Evolutionary conservation across 2,888 invertebrate species (phyloP), one percentile per base, ranked within the genome.

Genomic region (Dryobota labecula): DNA sequence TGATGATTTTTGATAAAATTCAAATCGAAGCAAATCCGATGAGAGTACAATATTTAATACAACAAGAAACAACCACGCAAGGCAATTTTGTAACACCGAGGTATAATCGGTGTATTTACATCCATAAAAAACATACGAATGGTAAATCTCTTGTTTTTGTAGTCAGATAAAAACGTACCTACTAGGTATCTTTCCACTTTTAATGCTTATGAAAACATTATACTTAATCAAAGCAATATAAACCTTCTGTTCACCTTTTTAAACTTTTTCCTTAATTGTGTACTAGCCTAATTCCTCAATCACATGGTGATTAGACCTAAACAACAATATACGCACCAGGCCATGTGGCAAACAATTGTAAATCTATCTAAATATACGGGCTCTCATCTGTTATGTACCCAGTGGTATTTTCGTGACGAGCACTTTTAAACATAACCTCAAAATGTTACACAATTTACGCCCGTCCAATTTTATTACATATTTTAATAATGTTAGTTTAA

Each of bases 381-480:
- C 78, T 80, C 79, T 76, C 76, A 74, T 67, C 78, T 75, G 74
- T 78, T 67, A 77, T 75, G 74, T 78, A 73, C 69, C 70, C 43
- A 84, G 80, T 66, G 77, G 75, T 90, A 89, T 90, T 90, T 89
- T 87, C 73, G 83, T 87, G 85, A 84, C 81, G 80, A 84, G 85
- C 87, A 86, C 85, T 87, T 87, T 86, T 83, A 85, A 87, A 94
- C 93, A 94, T 95, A 95, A 95, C 95, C 95, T 95, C 94, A 94
- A 95, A 95, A 92, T 90, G 72, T 82, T 86, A 84, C 83, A 87
- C 83, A 84, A 88, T 84, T 83, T 77, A 80, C 57, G 83, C 77
- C 78, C 80, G 78, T 73, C 78, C 76, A 70, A 79, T 77, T 82
- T 53, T 75, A 76, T 78, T 77, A n/a, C n/a, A n/a, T n/a, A 84